Evolutionary conservation across 2,797 vertebrate species (phyloP).

Genomic region (Manis javanica): DNA sequence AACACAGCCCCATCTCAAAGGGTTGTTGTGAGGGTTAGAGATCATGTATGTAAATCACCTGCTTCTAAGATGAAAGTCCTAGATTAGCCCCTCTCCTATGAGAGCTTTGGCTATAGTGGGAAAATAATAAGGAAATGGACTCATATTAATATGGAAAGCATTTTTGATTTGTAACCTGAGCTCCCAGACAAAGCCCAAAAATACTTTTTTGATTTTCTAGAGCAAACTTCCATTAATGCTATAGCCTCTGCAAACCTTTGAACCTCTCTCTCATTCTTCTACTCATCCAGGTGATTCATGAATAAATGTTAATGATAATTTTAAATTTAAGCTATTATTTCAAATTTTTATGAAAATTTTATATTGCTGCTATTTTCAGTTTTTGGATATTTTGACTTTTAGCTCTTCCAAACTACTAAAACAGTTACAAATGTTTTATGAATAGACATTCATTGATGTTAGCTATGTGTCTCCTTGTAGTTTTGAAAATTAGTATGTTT

Average conservation of each 20-base stretch:
- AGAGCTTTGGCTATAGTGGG: background rate
- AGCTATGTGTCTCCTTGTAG: background rate
- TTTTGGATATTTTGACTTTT: background rate
- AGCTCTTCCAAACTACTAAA: background rate
- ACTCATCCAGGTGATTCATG: background rate
- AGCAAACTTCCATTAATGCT: background rate
- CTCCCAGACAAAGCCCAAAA: background rate
- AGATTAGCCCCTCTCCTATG: background rate
- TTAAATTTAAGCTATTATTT: background rate
- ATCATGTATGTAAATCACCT: background rate
- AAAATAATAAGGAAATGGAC: background rate
- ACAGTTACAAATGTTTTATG: conserved; percentile 20
- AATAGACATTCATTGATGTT: background rate
- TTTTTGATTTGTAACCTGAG: background rate
- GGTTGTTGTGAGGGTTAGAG: background rate
- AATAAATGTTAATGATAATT: background rate
- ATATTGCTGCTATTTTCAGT: background rate
- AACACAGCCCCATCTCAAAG: background rate
- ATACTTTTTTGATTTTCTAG: background rate
- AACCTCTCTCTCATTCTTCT: background rate
- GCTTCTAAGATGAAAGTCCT: background rate
- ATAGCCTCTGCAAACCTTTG: background rate
- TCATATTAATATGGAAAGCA: background rate
- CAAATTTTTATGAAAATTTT: background rate
- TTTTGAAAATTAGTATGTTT: background rate